A percentile compares a stretch with the other conserved stretches of the same genome.
These are phyloP conservation scores for Sphaeridia pumilis DNA, from an alignment of 2,888 invertebrate species.

Conservation along the genomic window DNA sequence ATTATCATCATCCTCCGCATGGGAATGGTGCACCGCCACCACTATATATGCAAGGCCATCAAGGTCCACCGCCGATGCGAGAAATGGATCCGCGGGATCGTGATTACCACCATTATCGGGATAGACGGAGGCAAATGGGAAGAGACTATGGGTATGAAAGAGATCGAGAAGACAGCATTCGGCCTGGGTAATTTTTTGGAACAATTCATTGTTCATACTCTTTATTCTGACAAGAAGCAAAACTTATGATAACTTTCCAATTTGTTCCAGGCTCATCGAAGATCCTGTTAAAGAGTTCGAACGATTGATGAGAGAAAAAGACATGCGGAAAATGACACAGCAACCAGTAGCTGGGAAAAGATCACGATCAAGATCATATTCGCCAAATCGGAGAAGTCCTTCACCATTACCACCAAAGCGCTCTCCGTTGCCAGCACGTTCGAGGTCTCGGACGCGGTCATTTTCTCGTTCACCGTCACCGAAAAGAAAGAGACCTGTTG, in stretches of 20 bases:
- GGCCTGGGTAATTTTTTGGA: constrained; percentile 9
- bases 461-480: constrained; percentile 34
- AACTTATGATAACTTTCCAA: too few species aligned
- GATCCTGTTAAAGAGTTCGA: constrained; percentile 80
- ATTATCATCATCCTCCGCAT: constrained; percentile 21
- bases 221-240: neutral
- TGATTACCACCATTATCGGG: constrained; percentile 5
- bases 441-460: constrained; percentile 37
- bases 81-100: constrained; percentile 2
- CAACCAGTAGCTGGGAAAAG: constrained; percentile 41
- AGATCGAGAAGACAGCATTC: constrained; percentile 17
- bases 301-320: constrained; percentile 72
- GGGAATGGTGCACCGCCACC: constrained; percentile 24
- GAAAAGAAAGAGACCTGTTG: constrained; percentile 26
- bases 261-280: constrained; percentile 55
- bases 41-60: constrained; percentile 20
- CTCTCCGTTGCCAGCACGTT: too few species aligned
- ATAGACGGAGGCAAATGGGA: neutral
- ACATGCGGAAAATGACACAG: constrained; percentile 45
- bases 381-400: constrained; percentile 35
- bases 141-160: too few species aligned
- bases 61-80: constrained; percentile 11
- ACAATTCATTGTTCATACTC: neutral
- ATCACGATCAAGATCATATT: constrained; percentile 41
- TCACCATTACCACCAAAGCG: constrained; percentile 36